Percentiles rank a stretch among this genome's conserved stretches.
These are phyloP conservation scores for Epirrhoe tristata DNA, from an alignment of 2,888 invertebrate species.

Conservation along the genomic window DNA sequence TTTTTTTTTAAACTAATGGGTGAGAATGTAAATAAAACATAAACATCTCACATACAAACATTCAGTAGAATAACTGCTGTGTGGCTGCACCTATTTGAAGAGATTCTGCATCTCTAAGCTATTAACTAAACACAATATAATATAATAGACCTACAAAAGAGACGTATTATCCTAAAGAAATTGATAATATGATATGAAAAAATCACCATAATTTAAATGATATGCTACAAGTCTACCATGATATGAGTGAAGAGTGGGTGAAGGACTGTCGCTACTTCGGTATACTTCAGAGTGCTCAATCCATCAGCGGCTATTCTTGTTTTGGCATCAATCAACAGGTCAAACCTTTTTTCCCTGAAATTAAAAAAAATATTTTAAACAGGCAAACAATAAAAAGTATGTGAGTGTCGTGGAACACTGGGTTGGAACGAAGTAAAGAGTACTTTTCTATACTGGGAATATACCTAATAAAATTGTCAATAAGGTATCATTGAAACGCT, in stretches of 20 bases:
- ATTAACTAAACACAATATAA: conserved; percentile 18
- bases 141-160: conserved; percentile 18
- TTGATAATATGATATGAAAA: conserved; percentile 36
- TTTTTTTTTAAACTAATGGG: too few relatives aligned
- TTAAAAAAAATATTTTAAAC: conserved; percentile 29
- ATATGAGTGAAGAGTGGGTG: conserved; percentile 87
- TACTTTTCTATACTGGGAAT: too few relatives aligned
- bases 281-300: conserved; percentile 85
- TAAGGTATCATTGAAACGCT: too few relatives aligned
- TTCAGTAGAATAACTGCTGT: not conserved
- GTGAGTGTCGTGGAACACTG: too few relatives aligned
- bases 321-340: conserved; percentile 73
- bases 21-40: too few relatives aligned
- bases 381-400: too few relatives aligned
- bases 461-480: too few relatives aligned
- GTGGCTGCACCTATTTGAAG: not conserved
- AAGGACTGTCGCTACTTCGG: conserved; percentile 82
- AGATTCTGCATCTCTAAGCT: not conserved
- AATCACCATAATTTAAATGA: conserved; percentile 39
- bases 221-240: conserved; percentile 83
- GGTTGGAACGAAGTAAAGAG: too few relatives aligned
- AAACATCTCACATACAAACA: too few relatives aligned
- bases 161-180: conserved; percentile 21
- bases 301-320: conserved; percentile 86
- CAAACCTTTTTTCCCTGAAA: conserved; percentile 79